phyloP scores from a whole-genome alignment of 2,888 invertebrate species.

The Zootermopsis nevadensis region DNA sequence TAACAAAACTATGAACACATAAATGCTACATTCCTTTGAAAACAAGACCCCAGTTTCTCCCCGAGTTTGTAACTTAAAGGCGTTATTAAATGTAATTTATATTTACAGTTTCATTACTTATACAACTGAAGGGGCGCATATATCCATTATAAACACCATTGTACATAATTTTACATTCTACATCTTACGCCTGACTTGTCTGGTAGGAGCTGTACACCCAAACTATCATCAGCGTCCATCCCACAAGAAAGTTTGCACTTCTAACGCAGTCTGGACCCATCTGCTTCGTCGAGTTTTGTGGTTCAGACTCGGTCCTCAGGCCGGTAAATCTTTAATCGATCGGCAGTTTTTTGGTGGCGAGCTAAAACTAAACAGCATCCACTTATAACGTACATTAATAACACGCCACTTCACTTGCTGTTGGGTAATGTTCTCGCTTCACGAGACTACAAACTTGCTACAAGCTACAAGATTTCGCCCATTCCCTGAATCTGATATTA shows the following conservation, averaged over 20 bases:
- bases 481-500: too few species aligned
- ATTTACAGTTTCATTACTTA: too few species aligned
- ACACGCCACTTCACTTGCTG: conserved; percentile 24
- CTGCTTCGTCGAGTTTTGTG: conserved; percentile 33
- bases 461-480: too few species aligned
- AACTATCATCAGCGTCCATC: background rate
- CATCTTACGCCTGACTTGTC: too few species aligned
- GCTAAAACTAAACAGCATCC: conserved; percentile 20
- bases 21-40: too few species aligned
- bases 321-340: conserved; percentile 36
- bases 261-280: conserved; percentile 1
- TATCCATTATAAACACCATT: too few species aligned
- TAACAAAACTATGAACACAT: too few species aligned
- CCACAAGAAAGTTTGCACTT: conserved; percentile 33
- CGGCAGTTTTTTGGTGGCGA: conserved; percentile 9
- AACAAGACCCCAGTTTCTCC: too few species aligned
- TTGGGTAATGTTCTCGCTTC: background rate
- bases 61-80: too few species aligned
- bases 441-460: background rate
- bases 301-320: conserved; percentile 9
- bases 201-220: background rate
- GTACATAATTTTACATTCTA: too few species aligned
- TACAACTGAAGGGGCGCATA: too few species aligned
- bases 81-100: too few species aligned
- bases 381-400: conserved; percentile 25